Conservation (phyloP, 2,113 vertebrate genomes). For the Crotophaga sulcirostris region DNA sequence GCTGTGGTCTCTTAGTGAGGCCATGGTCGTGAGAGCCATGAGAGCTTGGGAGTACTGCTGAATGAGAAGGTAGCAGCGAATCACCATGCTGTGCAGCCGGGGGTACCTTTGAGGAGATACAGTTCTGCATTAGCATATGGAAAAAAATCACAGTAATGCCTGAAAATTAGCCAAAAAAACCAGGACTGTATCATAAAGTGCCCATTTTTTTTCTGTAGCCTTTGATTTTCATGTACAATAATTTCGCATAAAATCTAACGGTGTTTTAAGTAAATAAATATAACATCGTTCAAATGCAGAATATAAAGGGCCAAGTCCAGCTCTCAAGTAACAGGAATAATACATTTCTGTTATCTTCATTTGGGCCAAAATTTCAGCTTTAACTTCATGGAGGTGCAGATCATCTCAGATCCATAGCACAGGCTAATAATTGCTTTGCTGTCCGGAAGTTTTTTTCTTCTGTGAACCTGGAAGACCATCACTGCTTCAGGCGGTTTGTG, state of each 20-base stretch:
- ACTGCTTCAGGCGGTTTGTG: neutral
- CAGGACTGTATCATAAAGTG: neutral
- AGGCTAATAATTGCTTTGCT: neutral
- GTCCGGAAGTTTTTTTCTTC: neutral
- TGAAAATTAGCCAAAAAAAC: neutral
- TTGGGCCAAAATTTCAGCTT: neutral
- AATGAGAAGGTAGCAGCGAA: constrained; percentile 97
- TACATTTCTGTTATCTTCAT: neutral
- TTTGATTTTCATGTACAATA: neutral
- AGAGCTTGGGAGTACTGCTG: constrained; percentile 98
- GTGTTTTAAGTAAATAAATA: neutral
- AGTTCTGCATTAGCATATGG: neutral
- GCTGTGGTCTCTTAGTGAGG: constrained; percentile 90
- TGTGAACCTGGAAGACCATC: fast-evolving
- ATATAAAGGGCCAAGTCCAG: neutral
- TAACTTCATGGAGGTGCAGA: neutral
- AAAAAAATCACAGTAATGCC: neutral
- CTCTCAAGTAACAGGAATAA: neutral
- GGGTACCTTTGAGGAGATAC: constrained; percentile 83
- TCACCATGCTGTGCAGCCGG: constrained; percentile 96
- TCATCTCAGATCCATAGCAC: neutral
- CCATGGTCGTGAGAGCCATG: constrained; percentile 92
- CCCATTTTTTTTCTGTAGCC: neutral
- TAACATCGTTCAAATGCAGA: neutral
- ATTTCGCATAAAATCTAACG: neutral